Base-by-base conservation (phyloP, 2,797 vertebrate genomes). In the Kryptopterus vitreolus region DNA sequence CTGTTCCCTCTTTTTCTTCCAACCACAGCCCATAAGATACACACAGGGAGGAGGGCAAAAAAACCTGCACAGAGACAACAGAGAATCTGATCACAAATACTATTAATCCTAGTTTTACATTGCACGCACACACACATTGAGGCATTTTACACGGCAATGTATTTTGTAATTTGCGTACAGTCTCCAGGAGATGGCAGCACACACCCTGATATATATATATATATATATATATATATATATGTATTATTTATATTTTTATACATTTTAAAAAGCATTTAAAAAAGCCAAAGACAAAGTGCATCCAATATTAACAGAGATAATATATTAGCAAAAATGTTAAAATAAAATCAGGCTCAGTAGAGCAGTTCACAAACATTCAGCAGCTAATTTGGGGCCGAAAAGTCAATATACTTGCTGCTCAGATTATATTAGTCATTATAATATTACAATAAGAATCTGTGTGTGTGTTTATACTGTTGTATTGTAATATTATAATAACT, bases 1-100 rank as follows among this genome's bases (percentile, higher is more conserved):
- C 92, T 98, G 97, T 79, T 99, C 98, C 94, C 98, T 97, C 96
- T 99, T 99, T 95, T 99, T 98, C 95, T 99, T 99, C 98, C 98
- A 99, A 83, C 98, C 98, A 79, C 97, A 98, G 87, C 98, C 98
- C 98, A 99, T 99, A 87, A 99, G 95, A 92, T 99, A 99, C 2
- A 99, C 98, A 84, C 98, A 99, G 0, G 98, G 98, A 86, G 98
- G 98, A 82, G 98, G 97, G 89, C 97, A 99, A 91, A 99, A 99
- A 89, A 99, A 99, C 91, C 98, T 99, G 88, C 50, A 43, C 22
- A 81, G 55, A 74, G 57, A 29, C 13, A 33, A 68, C 31, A 33
- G 8, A 38, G 20, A 16, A 66, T 43, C 29, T 66, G 9, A 24
- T 52, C 13, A 48, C 10, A 20, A 72, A 57, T 35, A 12, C 12